phyloP scores from a whole-genome alignment of 2,113 vertebrate genomes.

The Tamias sibiricus region DNA sequence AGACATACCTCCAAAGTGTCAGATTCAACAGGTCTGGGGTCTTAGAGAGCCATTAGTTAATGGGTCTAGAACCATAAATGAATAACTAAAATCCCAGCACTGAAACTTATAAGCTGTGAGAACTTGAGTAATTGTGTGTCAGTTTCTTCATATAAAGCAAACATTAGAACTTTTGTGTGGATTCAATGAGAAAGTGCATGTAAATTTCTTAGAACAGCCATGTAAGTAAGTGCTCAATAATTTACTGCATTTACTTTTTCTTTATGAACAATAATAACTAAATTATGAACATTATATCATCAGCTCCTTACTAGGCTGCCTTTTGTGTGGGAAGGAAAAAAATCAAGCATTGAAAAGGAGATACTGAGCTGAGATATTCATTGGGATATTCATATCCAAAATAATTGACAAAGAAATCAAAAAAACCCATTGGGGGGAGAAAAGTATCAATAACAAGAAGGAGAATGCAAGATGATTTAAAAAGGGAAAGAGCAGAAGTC shows the following conservation, averaged over 20 bases:
- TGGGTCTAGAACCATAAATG: neutral
- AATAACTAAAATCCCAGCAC: neutral
- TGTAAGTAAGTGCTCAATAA: neutral
- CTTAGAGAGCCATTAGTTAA: neutral
- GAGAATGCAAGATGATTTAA: neutral
- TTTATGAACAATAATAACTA: neutral
- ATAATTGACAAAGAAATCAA: neutral
- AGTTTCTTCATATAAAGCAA: neutral
- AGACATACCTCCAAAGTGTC: neutral
- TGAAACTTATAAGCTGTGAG: neutral
- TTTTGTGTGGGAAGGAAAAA: neutral
- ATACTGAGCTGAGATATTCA: neutral
- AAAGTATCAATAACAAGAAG: neutral
- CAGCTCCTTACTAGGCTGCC: neutral
- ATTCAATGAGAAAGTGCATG: neutral
- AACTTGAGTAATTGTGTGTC: neutral
- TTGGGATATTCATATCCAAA: neutral
- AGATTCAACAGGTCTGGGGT: neutral
- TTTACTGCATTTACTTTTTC: neutral
- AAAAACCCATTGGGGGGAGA: accelerated
- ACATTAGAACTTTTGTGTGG: neutral
- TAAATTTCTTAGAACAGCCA: neutral
- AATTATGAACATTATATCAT: neutral
- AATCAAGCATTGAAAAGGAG: neutral
- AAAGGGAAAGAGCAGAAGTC: neutral